Percentiles rank a stretch among this genome's conserved stretches.
Conservation (phyloP, 2,113 vertebrate species). For the Morphnarchus princeps region DNA sequence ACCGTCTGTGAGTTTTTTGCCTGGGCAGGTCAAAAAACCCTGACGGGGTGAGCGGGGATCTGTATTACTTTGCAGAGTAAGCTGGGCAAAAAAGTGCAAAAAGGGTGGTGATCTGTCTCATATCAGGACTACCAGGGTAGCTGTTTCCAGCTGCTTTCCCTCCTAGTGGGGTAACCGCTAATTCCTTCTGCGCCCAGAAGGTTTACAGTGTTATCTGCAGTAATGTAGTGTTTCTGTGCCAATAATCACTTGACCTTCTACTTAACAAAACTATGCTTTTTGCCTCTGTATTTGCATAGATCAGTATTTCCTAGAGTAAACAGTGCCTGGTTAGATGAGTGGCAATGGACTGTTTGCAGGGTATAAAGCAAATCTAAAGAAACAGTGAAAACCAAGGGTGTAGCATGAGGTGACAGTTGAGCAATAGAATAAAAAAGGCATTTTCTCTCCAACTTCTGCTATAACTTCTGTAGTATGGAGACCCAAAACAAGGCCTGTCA, state of each 20-base stretch:
- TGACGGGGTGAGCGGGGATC: accelerated
- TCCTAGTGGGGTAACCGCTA: not conserved
- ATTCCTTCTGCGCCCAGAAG: not conserved
- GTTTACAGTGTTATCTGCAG: not conserved
- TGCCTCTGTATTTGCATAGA: not conserved
- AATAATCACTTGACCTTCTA: not conserved
- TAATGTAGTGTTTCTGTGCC: not conserved
- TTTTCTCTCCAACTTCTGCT: not conserved
- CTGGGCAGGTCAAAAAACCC: not conserved
- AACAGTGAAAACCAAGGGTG: not conserved
- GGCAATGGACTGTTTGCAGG: not conserved
- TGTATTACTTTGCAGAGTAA: not conserved
- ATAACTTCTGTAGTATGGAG: not conserved
- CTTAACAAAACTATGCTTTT: not conserved
- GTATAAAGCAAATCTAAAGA: not conserved
- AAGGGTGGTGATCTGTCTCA: not conserved
- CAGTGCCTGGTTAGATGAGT: not conserved
- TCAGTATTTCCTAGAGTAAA: not conserved
- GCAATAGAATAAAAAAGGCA: not conserved
- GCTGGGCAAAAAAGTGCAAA: not conserved
- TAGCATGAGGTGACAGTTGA: not conserved
- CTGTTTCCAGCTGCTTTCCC: not conserved
- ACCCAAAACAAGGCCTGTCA: not conserved
- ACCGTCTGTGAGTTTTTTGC: not conserved
- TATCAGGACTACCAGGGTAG: not conserved